A percentile compares a stretch with the other conserved stretches of the same genome.
Evolutionary conservation across 2,797 vertebrate genomes (phyloP).

Genomic region (Apogon hyalosoma): DNA sequence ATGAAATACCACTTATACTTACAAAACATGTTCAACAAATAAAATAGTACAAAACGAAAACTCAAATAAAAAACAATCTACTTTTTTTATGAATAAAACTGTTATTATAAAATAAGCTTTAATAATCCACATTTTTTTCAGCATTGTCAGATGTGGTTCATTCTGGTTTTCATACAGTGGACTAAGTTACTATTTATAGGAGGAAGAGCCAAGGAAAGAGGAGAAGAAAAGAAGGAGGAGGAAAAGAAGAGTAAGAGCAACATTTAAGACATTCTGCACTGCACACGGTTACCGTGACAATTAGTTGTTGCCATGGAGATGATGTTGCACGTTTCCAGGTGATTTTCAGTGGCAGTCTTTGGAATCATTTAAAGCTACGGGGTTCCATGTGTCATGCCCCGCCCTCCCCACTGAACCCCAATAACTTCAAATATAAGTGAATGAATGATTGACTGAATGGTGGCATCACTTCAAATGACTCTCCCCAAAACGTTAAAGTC

Average conservation of each 20-base stretch:
- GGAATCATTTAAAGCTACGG: conserved; percentile 76
- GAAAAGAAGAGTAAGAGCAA: conserved; percentile 70
- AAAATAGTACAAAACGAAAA: conserved; percentile 68
- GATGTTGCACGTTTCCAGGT: conserved; percentile 68
- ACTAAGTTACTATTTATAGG: conserved; percentile 71
- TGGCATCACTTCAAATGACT: conserved; percentile 73
- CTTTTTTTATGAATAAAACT: conserved; percentile 72
- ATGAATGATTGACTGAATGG: conserved; percentile 64
- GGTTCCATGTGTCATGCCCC: conserved; percentile 50
- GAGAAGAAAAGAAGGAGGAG: conserved; percentile 53
- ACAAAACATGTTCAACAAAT: conserved; percentile 81
- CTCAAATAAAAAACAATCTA: conserved; percentile 70
- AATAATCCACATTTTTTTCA: conserved; percentile 83
- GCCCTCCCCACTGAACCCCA: conserved; percentile 43
- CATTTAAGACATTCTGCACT: conserved; percentile 80
- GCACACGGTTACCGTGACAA: conserved; percentile 71
- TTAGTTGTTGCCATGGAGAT: conserved; percentile 69
- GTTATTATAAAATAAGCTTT: conserved; percentile 81
- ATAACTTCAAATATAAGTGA: conserved; percentile 68
- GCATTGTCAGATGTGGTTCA: conserved; percentile 64
- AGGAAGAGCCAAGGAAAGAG: conserved; percentile 63
- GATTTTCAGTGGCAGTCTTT: conserved; percentile 78
- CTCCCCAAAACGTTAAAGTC: conserved; percentile 39
- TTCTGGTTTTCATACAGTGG: conserved; percentile 63
- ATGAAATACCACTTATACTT: conserved; percentile 82